A percentile compares a stretch with the other conserved stretches of the same genome.
Conservation (phyloP, 2,113 vertebrate species). For the Trochalopteron elliotii region DNA sequence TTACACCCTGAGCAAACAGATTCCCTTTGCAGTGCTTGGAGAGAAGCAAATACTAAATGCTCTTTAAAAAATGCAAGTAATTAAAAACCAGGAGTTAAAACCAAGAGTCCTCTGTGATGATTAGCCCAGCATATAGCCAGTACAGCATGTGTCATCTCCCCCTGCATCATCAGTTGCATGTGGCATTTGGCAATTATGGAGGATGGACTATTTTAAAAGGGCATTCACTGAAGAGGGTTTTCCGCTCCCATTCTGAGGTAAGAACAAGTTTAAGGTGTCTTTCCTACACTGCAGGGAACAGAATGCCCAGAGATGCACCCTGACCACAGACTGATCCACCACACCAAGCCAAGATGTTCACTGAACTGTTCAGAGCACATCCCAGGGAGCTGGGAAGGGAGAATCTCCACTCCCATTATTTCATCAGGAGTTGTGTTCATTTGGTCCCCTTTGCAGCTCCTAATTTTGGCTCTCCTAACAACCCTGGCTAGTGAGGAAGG, state of each 20-base stretch:
- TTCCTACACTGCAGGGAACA: not conserved
- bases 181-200: not conserved
- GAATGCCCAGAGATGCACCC: not conserved
- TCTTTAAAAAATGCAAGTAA: not conserved
- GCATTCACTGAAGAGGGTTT: not conserved
- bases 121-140: not conserved
- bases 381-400: not conserved
- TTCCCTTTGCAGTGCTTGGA: not conserved
- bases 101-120: not conserved
- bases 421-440: not conserved
- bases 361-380: not conserved
- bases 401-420: not conserved
- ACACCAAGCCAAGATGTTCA: not conserved
- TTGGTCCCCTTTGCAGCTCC: not conserved
- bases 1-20: not conserved
- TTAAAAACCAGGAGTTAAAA: slow-evolving; percentile 8
- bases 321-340: not conserved
- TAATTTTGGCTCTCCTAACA: not conserved
- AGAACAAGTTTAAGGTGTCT: not conserved
- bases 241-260: slow-evolving; percentile 1
- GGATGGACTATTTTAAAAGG: not conserved
- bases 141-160: not conserved
- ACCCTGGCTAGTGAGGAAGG: not conserved
- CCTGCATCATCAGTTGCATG: not conserved
- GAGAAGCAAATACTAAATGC: not conserved